phyloP scores from a whole-genome alignment of 2,113 vertebrate genomes.

The Calyptommatus sinebrachiatus region DNA sequence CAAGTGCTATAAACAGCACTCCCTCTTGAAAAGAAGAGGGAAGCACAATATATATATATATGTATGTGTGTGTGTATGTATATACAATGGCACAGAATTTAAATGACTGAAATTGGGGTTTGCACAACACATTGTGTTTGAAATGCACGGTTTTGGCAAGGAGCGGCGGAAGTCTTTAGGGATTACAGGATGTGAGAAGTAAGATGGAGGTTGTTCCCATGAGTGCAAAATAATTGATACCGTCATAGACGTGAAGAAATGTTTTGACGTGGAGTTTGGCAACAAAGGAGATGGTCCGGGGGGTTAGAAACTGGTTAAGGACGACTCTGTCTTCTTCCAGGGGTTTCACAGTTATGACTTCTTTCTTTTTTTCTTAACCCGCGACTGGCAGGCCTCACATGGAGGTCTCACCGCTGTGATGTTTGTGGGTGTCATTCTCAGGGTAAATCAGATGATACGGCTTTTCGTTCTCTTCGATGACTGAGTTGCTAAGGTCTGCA shows the following conservation, averaged over 20 bases:
- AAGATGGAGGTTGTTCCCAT: not conserved
- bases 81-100: not conserved
- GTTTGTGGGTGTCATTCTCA: conserved; percentile 74
- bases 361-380: too few species aligned
- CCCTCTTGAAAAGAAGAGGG: not conserved
- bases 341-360: conserved; percentile 16
- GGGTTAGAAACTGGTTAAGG: not conserved
- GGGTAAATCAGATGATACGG: conserved; percentile 83
- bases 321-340: conserved; percentile 29
- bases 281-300: not conserved
- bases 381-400: conserved; percentile 65
- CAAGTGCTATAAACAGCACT: conserved; percentile 7
- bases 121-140: too few species aligned
- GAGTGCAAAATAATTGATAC: not conserved
- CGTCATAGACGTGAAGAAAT: not conserved
- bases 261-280: conserved; percentile 24
- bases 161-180: not conserved
- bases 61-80: too few species aligned
- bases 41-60: too few species aligned
- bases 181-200: not conserved
- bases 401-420: conserved; percentile 79
- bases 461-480: conserved; percentile 80
- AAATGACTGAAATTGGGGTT: not conserved
- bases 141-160: not conserved
- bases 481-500: conserved; percentile 80